These are phyloP conservation scores for Schrankia costaestrigalis DNA, from an alignment of 2,888 invertebrate genomes.

Conservation along the genomic window DNA sequence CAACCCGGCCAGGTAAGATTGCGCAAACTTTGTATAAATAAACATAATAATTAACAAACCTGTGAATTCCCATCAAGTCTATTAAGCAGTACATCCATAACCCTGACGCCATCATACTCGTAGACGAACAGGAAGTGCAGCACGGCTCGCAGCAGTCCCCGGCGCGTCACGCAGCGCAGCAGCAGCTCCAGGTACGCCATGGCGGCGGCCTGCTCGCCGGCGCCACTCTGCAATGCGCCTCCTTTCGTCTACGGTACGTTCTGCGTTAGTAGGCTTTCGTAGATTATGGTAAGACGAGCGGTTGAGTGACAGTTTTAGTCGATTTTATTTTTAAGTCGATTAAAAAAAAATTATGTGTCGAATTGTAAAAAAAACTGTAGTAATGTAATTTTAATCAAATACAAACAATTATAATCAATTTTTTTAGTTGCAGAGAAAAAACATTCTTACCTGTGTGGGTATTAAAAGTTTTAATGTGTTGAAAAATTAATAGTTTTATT, in stretches of 20 bases:
- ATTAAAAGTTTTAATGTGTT: no score
- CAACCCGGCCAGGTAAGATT: neutral
- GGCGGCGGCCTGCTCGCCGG: slow-evolving; percentile 94
- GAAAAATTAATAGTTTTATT: no score
- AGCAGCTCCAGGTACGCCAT: slow-evolving; percentile 96
- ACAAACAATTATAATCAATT: no score
- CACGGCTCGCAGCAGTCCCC: slow-evolving; percentile 90
- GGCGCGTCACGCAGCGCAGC: slow-evolving; percentile 91
- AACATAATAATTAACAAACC: slow-evolving; percentile 71
- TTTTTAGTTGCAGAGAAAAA: no score
- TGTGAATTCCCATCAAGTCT: slow-evolving; percentile 88
- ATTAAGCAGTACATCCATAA: slow-evolving; percentile 90
- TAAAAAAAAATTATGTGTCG: no score
- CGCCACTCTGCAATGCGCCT: slow-evolving; percentile 87
- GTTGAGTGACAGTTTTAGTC: slow-evolving; percentile 58
- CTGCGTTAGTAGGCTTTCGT: slow-evolving; percentile 47
- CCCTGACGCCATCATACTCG: slow-evolving; percentile 90
- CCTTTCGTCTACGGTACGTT: slow-evolving; percentile 66
- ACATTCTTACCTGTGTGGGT: no score
- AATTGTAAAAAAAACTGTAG: no score
- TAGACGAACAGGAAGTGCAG: slow-evolving; percentile 91
- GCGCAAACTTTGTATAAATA: neutral
- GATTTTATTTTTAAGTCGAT: no score
- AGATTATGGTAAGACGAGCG: slow-evolving; percentile 28
- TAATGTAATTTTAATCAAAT: no score